Base-by-base conservation (phyloP, 2,797 vertebrate genomes). In the Eptatretus atami region DNA sequence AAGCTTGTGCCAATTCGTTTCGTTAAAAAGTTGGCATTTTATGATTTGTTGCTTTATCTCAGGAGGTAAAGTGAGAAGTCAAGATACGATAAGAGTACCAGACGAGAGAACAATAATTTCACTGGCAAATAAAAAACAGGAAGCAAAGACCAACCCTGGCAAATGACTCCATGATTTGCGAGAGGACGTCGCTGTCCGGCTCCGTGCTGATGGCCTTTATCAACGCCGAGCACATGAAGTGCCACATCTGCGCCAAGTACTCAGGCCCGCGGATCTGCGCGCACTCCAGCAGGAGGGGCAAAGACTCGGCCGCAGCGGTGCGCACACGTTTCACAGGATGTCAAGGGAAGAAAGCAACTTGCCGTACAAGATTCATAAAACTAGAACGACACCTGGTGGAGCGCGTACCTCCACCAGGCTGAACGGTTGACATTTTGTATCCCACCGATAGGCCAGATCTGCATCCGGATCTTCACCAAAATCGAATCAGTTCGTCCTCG, bases 211-310 rank as follows among this genome's bases (percentile, higher is more conserved):
- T 99, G 66, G 87, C 78, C 75, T 95, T 99, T 74, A 99, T 95
- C 65, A 99, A 81, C 0, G 90, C 86, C 53, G 94, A 90, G 53
- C 92, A 96, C 90, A 99, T 99, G 72, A 95, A 99, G 73, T 85
- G 85, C 92, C 92, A 99, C 92, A 99, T 99, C 75, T 95, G 83
- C 0, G 88, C 86, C 66, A 96, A 83, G 66, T 99, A 99, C 63
- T 96, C 88, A 0, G 86, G 84, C 1, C 92, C 92, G 52, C 85
- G 79, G 2, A 96, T 87, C 63, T 82, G 73, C 0, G 90, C 92
- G 31, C 90, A 99, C 71, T 96, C 92, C 55, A 99, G 75, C 53
- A 99, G 78, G 53, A 95, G 77, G 6, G 92, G 92, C 90, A 99
- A 94, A 0, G 92, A 96, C 74, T 96, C 92, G 0, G 90, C 84